Conservation (phyloP, 2,113 vertebrate genomes). For the Triplophysa rosa region DNA sequence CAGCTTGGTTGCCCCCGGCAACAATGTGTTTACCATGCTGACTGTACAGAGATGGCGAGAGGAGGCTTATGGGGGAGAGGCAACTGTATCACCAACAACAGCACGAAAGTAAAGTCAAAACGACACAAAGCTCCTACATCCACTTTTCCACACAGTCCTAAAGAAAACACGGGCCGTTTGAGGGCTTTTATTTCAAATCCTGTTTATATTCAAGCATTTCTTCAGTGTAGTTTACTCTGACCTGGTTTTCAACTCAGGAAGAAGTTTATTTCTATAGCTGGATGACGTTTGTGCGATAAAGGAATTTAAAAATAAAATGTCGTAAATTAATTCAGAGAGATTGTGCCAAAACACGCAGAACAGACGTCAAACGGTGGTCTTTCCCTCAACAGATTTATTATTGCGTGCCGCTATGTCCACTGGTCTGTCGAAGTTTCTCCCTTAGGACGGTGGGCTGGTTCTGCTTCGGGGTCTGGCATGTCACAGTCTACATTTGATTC, state of each 20-base stretch:
- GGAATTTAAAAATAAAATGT: constrained; percentile 17
- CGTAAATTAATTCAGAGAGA: constrained; percentile 21
- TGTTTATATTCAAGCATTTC: constrained; percentile 17
- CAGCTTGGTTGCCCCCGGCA: constrained; percentile 30
- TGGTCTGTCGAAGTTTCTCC: background rate
- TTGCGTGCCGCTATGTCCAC: background rate
- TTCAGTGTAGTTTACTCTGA: background rate
- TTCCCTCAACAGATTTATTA: constrained; percentile 21
- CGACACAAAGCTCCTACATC: constrained; percentile 47
- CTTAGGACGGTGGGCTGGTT: constrained; percentile 1
- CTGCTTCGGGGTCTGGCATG: constrained; percentile 5
- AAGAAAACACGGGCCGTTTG: constrained; percentile 19
- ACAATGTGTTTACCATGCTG: constrained; percentile 36
- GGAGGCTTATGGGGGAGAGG: constrained; percentile 33
- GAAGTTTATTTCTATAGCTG: constrained; percentile 1
- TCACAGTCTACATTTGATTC: constrained; percentile 25
- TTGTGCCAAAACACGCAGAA: constrained; percentile 16
- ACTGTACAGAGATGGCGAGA: constrained; percentile 32
- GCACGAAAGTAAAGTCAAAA: constrained; percentile 23
- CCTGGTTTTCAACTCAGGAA: constrained; percentile 15
- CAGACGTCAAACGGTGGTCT: constrained; percentile 2
- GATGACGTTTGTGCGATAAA: background rate
- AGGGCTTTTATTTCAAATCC: background rate
- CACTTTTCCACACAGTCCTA: constrained; percentile 30
- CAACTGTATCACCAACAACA: constrained; percentile 28